Base-by-base conservation (phyloP, 2,797 vertebrate species). In the Alauda arvensis region DNA sequence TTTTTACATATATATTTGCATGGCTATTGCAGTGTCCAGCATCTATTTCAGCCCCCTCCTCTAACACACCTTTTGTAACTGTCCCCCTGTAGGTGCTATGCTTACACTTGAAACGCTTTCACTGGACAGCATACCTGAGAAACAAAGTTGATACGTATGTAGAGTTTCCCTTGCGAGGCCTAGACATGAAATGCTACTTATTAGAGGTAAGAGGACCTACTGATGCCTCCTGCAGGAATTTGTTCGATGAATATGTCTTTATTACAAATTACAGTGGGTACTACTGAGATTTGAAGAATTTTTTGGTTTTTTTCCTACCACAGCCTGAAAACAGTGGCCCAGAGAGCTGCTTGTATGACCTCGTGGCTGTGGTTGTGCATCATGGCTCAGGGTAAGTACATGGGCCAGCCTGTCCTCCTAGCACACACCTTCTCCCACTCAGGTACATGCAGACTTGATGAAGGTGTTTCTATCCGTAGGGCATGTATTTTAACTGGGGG, bases 91-190 rank as follows among this genome's bases (percentile, higher is more conserved):
- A 99, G 99, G 99, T 99, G 95, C 97, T 99, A 72, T 99, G 99
- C 97, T 97, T 99, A 95, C 99, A 99, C 95, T 97, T 99, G 91
- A 99, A 99, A 89, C 97, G 99, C 91, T 99, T 99, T 94, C 99
- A 99, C 92, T 99, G 99, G 99, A 99, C 99, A 17, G 99, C 99
- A 2, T 99, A 99, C 96, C 96, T 99, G 95, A 98, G 99, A 88
- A 99, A 99, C 95, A 99, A 99, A 96, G 98, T 99, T 72, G 99
- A 99, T 81, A 99, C 98, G 0, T 99, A 99, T 2, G 99, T 99
- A 81, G 98, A 99, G 68, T 99, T 99, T 91, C 99, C 99, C 24
- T 96, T 99, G 85, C 97, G 96, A 95, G 98, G 97, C 90, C 97
- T 99, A 92, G 99, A 99, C 95, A 99, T 99, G 99, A 99, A 98